Base-by-base conservation (phyloP, 2,797 vertebrate genomes). In the Phrynocephalus guinanensis region DNA sequence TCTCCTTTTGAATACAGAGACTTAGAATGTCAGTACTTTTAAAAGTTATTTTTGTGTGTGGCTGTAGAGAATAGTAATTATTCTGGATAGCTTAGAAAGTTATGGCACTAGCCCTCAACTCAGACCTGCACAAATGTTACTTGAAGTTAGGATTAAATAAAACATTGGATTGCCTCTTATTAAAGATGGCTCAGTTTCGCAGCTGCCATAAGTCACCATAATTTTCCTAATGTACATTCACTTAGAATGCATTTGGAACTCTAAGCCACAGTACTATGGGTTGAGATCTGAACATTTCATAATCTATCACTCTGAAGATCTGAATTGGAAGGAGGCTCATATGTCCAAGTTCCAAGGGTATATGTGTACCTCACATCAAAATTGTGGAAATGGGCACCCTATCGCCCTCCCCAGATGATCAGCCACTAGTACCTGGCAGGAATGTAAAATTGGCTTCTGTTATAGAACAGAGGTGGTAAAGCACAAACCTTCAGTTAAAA, bases 31-130 rank as follows among this genome's bases (percentile, higher is more conserved):
- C 88, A 20, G 20, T 92, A 89, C 83, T 56, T 70, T 87, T 8
- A 38, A 70, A 79, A 86, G 30, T 71, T 9, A 50, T 44, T 52
- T 44, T 79, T 26, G 52, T 30, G 86, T 87, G 79, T 26, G 38
- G 38, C 79, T 1, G 16, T 9, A 0, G 86, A 56, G 48, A 24
- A 76, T 0, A 70, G 18, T 82, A 87, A 94, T 90, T 63, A 56
- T 67, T 83, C 89, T 44, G 8, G 83, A 3, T 6, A 3, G 86
- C 84, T 67, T 56, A 0, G 84, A 91, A 84, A 83, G 79, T 60
- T 76, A 88, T 90, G 93, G 89, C 90, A 79, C 0, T 24, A 79
- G 84, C 90, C 89, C 88, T 88, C 91, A 38, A 16, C 56, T 86
- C 77, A 70, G 11, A 52, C 52, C 52, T 16, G 70, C 76, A 67